These are phyloP conservation scores for Melanotaenia boesemani DNA, from an alignment of 2,797 vertebrate species.

Conservation along the genomic window DNA sequence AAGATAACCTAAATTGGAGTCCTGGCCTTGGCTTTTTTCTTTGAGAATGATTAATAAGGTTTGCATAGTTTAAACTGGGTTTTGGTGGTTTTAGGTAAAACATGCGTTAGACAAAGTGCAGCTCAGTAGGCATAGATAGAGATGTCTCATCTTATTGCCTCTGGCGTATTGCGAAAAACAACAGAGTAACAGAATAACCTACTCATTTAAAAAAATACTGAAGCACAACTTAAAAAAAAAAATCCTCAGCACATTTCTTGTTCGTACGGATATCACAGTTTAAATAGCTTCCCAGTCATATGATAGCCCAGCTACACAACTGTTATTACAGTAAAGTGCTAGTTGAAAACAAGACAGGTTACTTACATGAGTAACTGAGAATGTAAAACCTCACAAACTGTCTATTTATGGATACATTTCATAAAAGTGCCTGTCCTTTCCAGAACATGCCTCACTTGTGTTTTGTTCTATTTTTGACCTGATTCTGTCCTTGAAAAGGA, in stretches of 20 bases:
- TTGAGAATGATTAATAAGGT: slow-evolving; percentile 40
- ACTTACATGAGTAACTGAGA: slow-evolving; percentile 25
- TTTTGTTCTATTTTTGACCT: slow-evolving; percentile 79
- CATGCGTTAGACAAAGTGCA: slow-evolving; percentile 32
- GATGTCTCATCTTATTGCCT: slow-evolving; percentile 45
- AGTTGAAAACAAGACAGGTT: slow-evolving; percentile 22
- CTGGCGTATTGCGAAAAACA: slow-evolving; percentile 43
- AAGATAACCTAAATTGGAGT: slow-evolving; percentile 69
- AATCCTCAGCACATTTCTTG: slow-evolving; percentile 12
- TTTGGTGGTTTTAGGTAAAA: slow-evolving; percentile 40
- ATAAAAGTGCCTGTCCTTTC: slow-evolving; percentile 43
- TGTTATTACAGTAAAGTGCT: slow-evolving; percentile 12
- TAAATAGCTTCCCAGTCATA: slow-evolving; percentile 19
- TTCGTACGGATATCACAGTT: slow-evolving; percentile 32
- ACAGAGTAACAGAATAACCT: slow-evolving; percentile 54
- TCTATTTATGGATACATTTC: slow-evolving; percentile 52
- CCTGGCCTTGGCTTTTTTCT: slow-evolving; percentile 37
- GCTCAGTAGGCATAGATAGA: slow-evolving; percentile 13
- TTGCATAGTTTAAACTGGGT: slow-evolving; percentile 23
- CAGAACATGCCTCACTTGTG: slow-evolving; percentile 61
- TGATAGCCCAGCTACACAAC: background rate
- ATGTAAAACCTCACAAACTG: slow-evolving; percentile 25
- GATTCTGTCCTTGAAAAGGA: slow-evolving; percentile 80
- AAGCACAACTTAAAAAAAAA: slow-evolving; percentile 9
- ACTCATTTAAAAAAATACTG: slow-evolving; percentile 36